Base-by-base conservation (phyloP, 2,113 vertebrate genomes). In the Ancistrus triradiatus region DNA sequence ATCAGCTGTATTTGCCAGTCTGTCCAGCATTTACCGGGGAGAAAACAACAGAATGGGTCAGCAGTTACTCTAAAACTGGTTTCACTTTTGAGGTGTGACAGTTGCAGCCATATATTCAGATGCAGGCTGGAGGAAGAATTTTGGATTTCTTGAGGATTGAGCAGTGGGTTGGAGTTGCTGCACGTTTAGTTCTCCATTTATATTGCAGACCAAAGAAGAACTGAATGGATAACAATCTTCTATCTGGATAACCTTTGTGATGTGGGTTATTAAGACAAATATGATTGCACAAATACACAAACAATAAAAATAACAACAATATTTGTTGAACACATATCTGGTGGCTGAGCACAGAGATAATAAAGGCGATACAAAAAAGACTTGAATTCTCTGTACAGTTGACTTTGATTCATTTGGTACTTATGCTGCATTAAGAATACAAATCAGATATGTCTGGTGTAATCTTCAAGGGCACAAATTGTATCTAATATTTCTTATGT, bases 171-270 rank as follows among this genome's bases (percentile, higher is more conserved):
- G 40, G 65, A 50, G 59, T 47, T 84, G 62, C 74, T 84, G 62
- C 74, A 90, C 86, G 53, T 90, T 89, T 89, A 89, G 85, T 86
- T 86, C 83, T 81, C 84, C 86, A 86, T 5, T 35, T n/a, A 53
- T 37, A 21, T 14, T 81, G 92, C 90, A 91, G 91, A 93, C 92
- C 93, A 95, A 95, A 94, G 92, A 94, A 88, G 83, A 89, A 83
- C 87, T 51, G 70, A 74, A 75, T 73, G 78, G n/a, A 60, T 55
- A 31, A 31, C 27, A 31, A 31, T 4, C 27, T 31, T 31, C n/a
- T n/a, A n/a, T n/a, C n/a, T n/a, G 7, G 7, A 31, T 31, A 7
- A 31, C 7, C n/a, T 31, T 31, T 31, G 27, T 4, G 27, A 31
- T 31, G 27, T 31, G 27, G 27, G 27, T 31, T 31, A 31, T 31